Evolutionary conservation across 2,888 invertebrate genomes (phyloP).

Genomic region (Polydrusus cervinus): DNA sequence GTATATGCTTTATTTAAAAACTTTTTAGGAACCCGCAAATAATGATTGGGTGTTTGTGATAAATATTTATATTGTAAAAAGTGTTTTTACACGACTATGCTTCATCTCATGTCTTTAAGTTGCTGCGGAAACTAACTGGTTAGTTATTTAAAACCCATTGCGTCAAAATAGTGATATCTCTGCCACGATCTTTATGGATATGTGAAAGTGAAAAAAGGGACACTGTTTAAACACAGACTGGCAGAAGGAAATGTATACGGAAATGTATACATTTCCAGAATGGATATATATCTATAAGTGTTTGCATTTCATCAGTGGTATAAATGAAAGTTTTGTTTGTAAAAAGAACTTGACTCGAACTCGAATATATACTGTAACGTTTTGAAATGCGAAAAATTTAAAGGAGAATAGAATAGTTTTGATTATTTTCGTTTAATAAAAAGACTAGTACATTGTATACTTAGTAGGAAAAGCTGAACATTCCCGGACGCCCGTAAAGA

Average conservation of each 20-base stretch:
- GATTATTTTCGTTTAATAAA: no score
- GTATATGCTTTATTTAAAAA: no score
- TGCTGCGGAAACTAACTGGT: constrained; percentile 9
- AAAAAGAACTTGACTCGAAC: constrained; percentile 4
- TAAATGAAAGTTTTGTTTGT: constrained; percentile 51
- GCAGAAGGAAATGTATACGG: constrained; percentile 42
- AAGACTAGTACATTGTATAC: no score
- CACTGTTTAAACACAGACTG: constrained; percentile 45
- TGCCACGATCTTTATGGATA: constrained; percentile 48
- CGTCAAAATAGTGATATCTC: constrained; percentile 50
- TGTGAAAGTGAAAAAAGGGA: constrained; percentile 38
- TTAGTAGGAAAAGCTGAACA: no score
- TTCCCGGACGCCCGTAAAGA: no score
- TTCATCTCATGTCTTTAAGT: constrained; percentile 1
- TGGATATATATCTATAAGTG: constrained; percentile 49
- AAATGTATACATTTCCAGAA: constrained; percentile 37
- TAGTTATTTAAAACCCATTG: constrained; percentile 41
- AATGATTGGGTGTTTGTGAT: no score
- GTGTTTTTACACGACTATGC: no score
- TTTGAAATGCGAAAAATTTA: no score
- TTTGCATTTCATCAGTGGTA: constrained; percentile 53
- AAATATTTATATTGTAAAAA: no score
- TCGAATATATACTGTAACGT: background rate
- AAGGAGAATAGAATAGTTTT: no score
- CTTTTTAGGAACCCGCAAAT: no score